A percentile compares a stretch with the other conserved stretches of the same genome.
phyloP scores from a whole-genome alignment of 2,113 vertebrate genomes.

The Motacilla alba region DNA sequence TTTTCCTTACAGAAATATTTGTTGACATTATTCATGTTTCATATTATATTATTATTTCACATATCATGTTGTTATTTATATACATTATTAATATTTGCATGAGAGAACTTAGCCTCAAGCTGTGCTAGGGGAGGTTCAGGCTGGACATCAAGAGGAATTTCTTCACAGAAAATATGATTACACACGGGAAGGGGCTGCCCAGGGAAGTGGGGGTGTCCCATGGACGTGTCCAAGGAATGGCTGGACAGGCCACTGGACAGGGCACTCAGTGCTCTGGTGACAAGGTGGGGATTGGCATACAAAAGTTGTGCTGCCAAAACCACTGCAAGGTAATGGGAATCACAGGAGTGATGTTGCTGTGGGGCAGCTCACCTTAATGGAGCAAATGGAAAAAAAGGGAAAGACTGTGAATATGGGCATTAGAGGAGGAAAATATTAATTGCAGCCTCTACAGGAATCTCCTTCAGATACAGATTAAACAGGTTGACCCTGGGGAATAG shows the following conservation, averaged over 20 bases:
- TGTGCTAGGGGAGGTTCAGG: background rate
- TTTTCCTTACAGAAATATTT: background rate
- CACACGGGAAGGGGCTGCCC: background rate
- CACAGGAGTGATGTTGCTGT: background rate
- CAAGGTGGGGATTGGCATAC: too few relatives aligned
- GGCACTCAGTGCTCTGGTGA: background rate
- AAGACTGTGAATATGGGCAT: background rate
- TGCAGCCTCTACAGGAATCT: background rate
- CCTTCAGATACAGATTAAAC: background rate
- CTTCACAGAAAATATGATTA: background rate
- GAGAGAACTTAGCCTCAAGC: too few relatives aligned
- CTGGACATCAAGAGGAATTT: background rate
- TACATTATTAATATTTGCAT: background rate
- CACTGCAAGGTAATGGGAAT: background rate
- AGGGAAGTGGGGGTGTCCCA: too few relatives aligned
- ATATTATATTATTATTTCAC: background rate
- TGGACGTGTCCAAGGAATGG: too few relatives aligned
- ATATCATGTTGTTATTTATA: background rate
- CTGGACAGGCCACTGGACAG: accelerated
- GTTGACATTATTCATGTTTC: background rate
- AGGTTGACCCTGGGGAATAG: background rate
- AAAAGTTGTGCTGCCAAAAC: background rate
- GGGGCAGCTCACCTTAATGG: background rate
- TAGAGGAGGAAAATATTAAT: background rate
- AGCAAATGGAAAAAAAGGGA: background rate